Conservation (phyloP, 2,888 invertebrate species). For the Desoria tigrina region DNA sequence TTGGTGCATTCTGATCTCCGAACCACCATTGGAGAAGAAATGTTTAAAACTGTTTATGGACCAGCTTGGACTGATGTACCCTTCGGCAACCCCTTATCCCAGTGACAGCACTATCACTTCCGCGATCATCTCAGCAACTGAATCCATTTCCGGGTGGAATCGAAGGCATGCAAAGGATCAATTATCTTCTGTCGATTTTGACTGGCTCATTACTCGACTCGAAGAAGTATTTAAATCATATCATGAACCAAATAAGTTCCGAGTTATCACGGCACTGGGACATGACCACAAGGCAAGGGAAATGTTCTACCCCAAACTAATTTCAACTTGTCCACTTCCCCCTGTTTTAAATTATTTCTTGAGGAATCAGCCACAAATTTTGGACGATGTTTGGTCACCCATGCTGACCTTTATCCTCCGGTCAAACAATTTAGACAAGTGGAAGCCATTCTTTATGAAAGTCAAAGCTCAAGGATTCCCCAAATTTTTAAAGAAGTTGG, state of each 20-base stretch:
- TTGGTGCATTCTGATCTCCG: conserved; percentile 32
- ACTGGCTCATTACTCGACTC: conserved; percentile 34
- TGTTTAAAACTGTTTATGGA: conserved; percentile 30
- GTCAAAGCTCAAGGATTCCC: conserved; percentile 30
- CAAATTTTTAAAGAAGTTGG: conserved; percentile 21
- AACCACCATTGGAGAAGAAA: conserved; percentile 30
- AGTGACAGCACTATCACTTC: conserved; percentile 37
- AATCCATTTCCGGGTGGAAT: conserved; percentile 40
- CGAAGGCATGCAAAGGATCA: conserved; percentile 35
- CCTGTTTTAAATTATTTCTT: conserved; percentile 33
- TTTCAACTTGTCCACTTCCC: conserved; percentile 34
- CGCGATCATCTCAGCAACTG: conserved; percentile 35
- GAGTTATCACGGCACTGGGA: conserved; percentile 35
- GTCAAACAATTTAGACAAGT: conserved; percentile 26
- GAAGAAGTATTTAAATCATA: conserved; percentile 37
- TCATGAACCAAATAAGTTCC: conserved; percentile 32
- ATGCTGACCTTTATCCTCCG: conserved; percentile 40
- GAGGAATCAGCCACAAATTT: conserved; percentile 20
- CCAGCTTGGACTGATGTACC: conserved; percentile 35
- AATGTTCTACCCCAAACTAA: conserved; percentile 30
- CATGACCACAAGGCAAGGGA: conserved; percentile 30
- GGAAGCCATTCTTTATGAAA: conserved; percentile 29
- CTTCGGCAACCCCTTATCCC: conserved; percentile 30
- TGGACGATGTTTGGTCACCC: conserved; percentile 23
- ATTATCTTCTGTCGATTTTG: conserved; percentile 29